Base-by-base conservation (phyloP, 2,797 vertebrate genomes). In the Poecilia gillii region DNA sequence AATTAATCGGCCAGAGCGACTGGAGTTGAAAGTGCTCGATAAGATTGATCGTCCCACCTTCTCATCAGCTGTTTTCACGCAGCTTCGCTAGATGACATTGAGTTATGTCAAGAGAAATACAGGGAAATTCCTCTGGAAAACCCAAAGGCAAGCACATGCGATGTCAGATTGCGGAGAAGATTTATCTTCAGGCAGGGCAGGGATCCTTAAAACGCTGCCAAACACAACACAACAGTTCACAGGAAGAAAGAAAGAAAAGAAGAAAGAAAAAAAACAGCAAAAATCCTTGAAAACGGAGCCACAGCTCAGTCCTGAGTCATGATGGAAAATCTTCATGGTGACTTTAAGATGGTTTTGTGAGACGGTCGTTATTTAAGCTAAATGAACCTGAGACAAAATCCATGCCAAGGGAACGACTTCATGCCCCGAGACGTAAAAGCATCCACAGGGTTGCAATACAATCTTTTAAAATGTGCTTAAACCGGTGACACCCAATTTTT, bases 71-170 rank as follows among this genome's bases (percentile, higher is more conserved):
- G 31, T 80, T 14, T 18, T 77, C 53, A 41, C 76, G 49, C 28
- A 74, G 41, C 20, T 46, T 7, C 31, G 43, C 39, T 11, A 14
- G 68, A 47, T 78, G 73, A 70, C 72, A 75, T 62, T 70, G 74
- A 83, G 77, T n/a, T 55, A 74, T 45, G 59, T 74, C 71, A 16
- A 80, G 81, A 72, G 75, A 81, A 80, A 73, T 55, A 59, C 11
- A 28, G 78, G 80, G 72, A 76, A 83, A 76, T 87, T 83, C 80
- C 79, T 74, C 41, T 75, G 16, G 73, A 80, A 74, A 82, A 78
- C 66, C 74, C 14, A 64, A 71, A 53, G 73, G 73, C 80, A 53
- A 81, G 53, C 36, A 51, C 36, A 51, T 9, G 41, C 47, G 0
- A 33, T 76, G 71, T 78, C 76, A 74, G 79, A 84, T 73, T 43